Evolutionary conservation across 2,888 invertebrate species (phyloP).

Genomic region (Macroteleia sp.): DNA sequence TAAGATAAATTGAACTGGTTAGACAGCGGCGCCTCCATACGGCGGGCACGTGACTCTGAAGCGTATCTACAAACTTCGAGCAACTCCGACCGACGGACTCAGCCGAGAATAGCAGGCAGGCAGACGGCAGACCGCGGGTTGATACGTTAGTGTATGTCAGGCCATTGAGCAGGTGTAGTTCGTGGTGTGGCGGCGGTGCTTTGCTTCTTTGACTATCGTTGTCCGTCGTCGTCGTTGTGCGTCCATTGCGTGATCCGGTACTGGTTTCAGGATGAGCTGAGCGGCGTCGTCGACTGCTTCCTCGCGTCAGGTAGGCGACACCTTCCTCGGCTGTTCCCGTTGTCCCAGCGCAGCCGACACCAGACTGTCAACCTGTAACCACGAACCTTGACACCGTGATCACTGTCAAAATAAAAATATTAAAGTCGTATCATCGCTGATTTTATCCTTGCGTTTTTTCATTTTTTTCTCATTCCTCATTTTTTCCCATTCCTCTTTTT

Average conservation of each 20-base stretch:
- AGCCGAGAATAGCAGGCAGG: conserved; percentile 27
- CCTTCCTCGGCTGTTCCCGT: too few species aligned
- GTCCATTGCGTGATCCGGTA: conserved; percentile 37
- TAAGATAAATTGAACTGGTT: too few species aligned
- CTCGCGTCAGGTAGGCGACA: conserved; percentile 37
- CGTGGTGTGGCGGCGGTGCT: conserved; percentile 25
- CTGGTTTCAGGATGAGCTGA: conserved; percentile 31
- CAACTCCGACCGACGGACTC: conserved; percentile 6
- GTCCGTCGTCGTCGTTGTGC: conserved; percentile 16
- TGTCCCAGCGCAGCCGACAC: too few species aligned
- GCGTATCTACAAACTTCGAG: background rate
- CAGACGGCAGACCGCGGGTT: conserved; percentile 11
- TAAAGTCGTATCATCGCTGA: too few species aligned
- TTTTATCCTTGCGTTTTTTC: too few species aligned
- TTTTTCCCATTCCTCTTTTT: too few species aligned
- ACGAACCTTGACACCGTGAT: too few species aligned
- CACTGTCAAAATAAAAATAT: too few species aligned
- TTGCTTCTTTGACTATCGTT: conserved; percentile 2
- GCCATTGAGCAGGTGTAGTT: conserved; percentile 24
- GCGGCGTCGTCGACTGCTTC: conserved; percentile 21
- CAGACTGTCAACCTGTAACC: too few species aligned
- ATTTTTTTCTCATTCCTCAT: too few species aligned
- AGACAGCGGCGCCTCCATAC: too few species aligned
- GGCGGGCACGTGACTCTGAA: too few species aligned
- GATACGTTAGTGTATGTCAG: conserved; percentile 22